A percentile compares a stretch with the other conserved stretches of the same genome.
Evolutionary conservation across 2,888 invertebrate genomes (phyloP).

Genomic region (Hypomecis atomaria): DNA sequence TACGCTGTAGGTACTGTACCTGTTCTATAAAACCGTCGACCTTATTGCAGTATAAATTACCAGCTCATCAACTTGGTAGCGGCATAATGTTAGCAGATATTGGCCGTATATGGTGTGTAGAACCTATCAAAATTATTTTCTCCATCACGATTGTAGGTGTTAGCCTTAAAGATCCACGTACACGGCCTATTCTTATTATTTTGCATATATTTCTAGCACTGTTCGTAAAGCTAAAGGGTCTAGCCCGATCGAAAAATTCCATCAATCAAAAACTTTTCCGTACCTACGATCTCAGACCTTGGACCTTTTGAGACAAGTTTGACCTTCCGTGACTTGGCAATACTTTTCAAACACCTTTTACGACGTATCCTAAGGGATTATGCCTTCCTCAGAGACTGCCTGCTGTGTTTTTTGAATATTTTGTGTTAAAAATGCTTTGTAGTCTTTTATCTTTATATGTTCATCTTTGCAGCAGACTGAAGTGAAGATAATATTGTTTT

Average conservation of each 20-base stretch:
- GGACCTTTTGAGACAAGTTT: conserved; percentile 25
- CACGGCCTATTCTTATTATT: too few species aligned
- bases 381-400: conserved; percentile 7
- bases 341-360: conserved; percentile 22
- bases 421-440: conserved; percentile 4
- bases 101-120: too few species aligned
- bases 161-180: too few species aligned
- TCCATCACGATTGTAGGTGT: too few species aligned
- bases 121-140: too few species aligned
- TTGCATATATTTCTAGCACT: background rate
- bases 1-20: too few species aligned
- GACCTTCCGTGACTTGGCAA: conserved; percentile 26
- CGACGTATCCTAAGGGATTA: conserved; percentile 4
- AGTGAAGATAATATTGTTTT: background rate
- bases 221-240: conserved; percentile 12
- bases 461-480: too few species aligned
- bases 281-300: conserved; percentile 15
- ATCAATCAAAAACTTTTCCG: conserved; percentile 33
- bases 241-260: conserved; percentile 17
- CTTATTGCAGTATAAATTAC: too few species aligned
- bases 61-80: too few species aligned
- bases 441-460: background rate
- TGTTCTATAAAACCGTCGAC: too few species aligned
- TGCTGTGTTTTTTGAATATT: conserved; percentile 6
- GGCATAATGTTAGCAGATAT: too few species aligned